Evolutionary conservation across 2,888 invertebrate species (phyloP), one percentile per base, ranked within the genome.

Genomic region (Cheilosia variabilis): DNA sequence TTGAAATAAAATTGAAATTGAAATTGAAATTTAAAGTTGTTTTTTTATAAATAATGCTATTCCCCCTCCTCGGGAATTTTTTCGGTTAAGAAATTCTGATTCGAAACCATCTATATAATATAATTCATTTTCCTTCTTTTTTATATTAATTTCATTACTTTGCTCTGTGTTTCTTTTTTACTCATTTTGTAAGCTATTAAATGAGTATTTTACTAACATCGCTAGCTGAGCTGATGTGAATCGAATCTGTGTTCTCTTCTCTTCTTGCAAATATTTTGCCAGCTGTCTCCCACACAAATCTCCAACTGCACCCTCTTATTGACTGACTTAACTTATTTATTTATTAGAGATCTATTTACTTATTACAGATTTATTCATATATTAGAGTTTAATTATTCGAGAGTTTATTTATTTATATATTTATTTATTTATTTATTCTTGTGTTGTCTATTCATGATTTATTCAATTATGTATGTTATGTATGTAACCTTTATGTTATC

Each of bases 21-120:
- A n/a, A n/a, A n/a, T n/a, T n/a, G n/a, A n/a, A n/a, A 68, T 6
- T 22, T 60, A 15, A 77, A 62, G 24, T 69, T 37, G 17, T n/a
- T 77, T 53, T 77, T 60, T 62, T 15, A 75, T 65, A 47, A 37
- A 75, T 15, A 75, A 15, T 50, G 57, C 63, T 1, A 65, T 57
- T 19, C 68, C 60, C 13, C 58, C 66, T 24, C 45, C 45, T 69
- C 55, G 63, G 37, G 13, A 47, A 22, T 22, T 55, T 47, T 63
- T 15, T 1, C 69, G 17, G n/a, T 69, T 69, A 19, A 65, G 65
- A 4, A 31, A 31, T 31, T 34, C 34, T 34, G 9, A 41, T 15
- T 19, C 19, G 19, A 19, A 19, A 19, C 19, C 19, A 19, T 47
- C 27, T 17, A 63, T 63, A 17, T 27, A 27, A n/a, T 62, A 45